Conservation (phyloP, 1,140 invertebrate genomes). For the Chrysomallon squamiferum region DNA sequence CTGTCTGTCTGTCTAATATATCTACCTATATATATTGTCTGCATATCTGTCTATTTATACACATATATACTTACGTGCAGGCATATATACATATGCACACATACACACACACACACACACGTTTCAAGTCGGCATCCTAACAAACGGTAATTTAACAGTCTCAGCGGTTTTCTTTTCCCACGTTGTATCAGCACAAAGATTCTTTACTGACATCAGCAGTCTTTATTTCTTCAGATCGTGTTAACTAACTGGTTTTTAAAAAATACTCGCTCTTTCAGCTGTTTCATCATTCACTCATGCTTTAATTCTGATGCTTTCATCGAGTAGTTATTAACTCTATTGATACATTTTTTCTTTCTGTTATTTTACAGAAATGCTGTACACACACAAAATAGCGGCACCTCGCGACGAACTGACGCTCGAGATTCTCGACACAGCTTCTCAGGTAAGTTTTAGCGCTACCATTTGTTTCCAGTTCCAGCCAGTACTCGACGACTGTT, state of each 20-base stretch:
- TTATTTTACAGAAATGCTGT: slow-evolving; percentile 41
- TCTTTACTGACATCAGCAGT: not conserved
- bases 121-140: not conserved
- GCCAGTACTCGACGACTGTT: no score
- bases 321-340: no score
- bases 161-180: not conserved
- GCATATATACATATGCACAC: slow-evolving; percentile 1
- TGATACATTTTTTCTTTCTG: no score
- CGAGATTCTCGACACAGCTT: slow-evolving; percentile 42
- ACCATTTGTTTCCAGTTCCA: not conserved
- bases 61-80: not conserved
- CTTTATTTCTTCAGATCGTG: no score
- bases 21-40: no score
- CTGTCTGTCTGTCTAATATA: no score
- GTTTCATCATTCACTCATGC: no score
- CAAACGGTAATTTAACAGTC: not conserved
- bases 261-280: no score
- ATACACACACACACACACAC: slow-evolving; percentile 9
- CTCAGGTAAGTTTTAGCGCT: slow-evolving; percentile 18
- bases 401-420: slow-evolving; percentile 36
- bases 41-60: no score
- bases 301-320: no score
- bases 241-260: no score
- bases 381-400: slow-evolving; percentile 35
- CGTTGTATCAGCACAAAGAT: not conserved